Conservation (phyloP, 2,113 vertebrate genomes). For the Cranoglanis bouderius region DNA sequence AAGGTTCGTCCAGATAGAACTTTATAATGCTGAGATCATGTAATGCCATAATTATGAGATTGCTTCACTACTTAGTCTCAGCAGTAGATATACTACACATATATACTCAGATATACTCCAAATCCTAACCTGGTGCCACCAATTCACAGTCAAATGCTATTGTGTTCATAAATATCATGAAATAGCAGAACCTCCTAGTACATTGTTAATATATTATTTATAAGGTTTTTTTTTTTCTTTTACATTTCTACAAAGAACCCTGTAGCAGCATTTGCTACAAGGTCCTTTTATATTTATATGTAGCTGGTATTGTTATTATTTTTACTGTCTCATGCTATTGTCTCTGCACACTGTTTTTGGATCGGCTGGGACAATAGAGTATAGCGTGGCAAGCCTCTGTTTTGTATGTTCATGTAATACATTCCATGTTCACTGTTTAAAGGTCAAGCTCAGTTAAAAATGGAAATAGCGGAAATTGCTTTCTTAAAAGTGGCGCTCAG, state of each 20-base stretch:
- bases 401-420: conserved; percentile 1
- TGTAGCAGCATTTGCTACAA: not conserved
- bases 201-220: not conserved
- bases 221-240: not conserved
- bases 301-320: conserved; percentile 28
- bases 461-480: conserved; percentile 29
- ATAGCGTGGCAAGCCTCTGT: not conserved
- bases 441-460: conserved; percentile 39
- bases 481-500: conserved; percentile 3
- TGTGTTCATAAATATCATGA: not conserved
- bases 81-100: not conserved
- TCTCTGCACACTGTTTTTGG: conserved; percentile 33
- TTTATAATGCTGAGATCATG: not conserved
- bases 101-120: no score
- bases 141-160: conserved; percentile 1
- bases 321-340: conserved; percentile 29
- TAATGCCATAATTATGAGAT: not conserved
- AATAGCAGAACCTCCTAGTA: not conserved
- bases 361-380: conserved; percentile 17
- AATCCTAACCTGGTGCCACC: not conserved
- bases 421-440: conserved; percentile 31
- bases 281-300: conserved; percentile 37
- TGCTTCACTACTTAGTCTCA: not conserved
- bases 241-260: not conserved
- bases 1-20: not conserved